Evolutionary conservation across 1,140 invertebrate genomes (phyloP).

Genomic region (Drosophila arawakana): DNA sequence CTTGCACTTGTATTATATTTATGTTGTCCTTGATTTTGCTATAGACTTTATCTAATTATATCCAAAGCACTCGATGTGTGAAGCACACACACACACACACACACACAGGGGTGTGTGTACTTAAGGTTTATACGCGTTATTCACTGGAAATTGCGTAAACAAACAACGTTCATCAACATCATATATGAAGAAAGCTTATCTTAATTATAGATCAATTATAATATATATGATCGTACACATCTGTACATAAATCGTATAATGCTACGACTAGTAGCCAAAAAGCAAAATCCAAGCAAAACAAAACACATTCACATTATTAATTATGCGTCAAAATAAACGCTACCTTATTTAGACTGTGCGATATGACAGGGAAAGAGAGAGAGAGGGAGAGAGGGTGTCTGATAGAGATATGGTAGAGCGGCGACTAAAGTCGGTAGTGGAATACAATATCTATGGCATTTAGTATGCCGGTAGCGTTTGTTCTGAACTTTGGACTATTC

Average conservation of each 20-base stretch:
- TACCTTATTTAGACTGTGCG: slow-evolving; percentile 13
- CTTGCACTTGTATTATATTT: slow-evolving; percentile 18
- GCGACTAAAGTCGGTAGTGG: neutral
- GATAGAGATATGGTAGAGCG: slow-evolving; percentile 10
- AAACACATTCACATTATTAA: slow-evolving; percentile 31
- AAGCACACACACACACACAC: slow-evolving; percentile 4
- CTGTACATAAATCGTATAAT: slow-evolving; percentile 38
- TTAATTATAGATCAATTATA: slow-evolving; percentile 82
- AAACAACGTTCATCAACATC: slow-evolving; percentile 50
- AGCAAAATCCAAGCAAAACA: slow-evolving; percentile 15
- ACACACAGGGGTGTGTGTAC: slow-evolving; percentile 10
- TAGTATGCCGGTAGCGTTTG: slow-evolving; percentile 33
- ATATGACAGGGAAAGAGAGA: neutral
- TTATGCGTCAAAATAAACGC: slow-evolving; percentile 46
- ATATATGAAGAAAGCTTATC: slow-evolving; percentile 65
- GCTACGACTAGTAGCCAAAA: slow-evolving; percentile 31
- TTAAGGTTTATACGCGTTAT: slow-evolving; percentile 48
- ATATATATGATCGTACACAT: slow-evolving; percentile 37
- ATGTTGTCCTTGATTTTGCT: slow-evolving; percentile 53
- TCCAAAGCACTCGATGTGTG: slow-evolving; percentile 19
- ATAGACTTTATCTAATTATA: slow-evolving; percentile 37
- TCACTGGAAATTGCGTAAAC: slow-evolving; percentile 63
- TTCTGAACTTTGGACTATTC: slow-evolving; percentile 43
- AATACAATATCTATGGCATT: slow-evolving; percentile 11
- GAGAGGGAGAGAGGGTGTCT: neutral